phyloP scores from a whole-genome alignment of 2,888 invertebrate species.

The Synanthedon andrenaeformis region DNA sequence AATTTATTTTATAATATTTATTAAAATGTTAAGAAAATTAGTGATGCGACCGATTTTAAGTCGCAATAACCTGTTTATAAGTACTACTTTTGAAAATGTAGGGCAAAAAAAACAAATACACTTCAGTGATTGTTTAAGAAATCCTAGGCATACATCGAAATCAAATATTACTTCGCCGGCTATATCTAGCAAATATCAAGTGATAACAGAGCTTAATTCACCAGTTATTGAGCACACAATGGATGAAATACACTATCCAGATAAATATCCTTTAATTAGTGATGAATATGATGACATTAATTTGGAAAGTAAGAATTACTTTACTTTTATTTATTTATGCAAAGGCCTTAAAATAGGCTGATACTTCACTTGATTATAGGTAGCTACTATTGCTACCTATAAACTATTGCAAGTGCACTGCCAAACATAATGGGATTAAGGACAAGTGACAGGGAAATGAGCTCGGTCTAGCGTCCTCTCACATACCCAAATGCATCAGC shows the following conservation, averaged over 20 bases:
- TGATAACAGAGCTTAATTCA: conserved; percentile 78
- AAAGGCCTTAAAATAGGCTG: no score
- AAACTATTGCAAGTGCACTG: no score
- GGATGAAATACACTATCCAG: conserved; percentile 68
- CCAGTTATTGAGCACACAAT: conserved; percentile 78
- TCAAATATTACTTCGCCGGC: conserved; percentile 49
- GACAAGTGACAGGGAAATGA: no score
- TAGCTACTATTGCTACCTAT: no score
- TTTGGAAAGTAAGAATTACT: conserved; percentile 66
- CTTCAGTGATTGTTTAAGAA: conserved; percentile 38
- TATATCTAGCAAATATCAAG: conserved; percentile 73
- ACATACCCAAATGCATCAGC: no score
- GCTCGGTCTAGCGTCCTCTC: no score
- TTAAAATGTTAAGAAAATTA: neutral
- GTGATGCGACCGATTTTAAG: neutral
- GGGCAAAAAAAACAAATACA: conserved; percentile 33
- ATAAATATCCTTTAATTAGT: conserved; percentile 39
- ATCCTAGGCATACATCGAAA: conserved; percentile 47
- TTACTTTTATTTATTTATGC: neutral
- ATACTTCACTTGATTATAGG: no score
- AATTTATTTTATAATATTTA: neutral
- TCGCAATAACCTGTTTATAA: neutral
- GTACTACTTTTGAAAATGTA: neutral
- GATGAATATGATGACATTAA: conserved; percentile 75
- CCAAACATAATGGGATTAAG: no score